A percentile compares a stretch with the other conserved stretches of the same genome.
Evolutionary conservation across 2,113 vertebrate species (phyloP).

Genomic region (Nicator chloris): DNA sequence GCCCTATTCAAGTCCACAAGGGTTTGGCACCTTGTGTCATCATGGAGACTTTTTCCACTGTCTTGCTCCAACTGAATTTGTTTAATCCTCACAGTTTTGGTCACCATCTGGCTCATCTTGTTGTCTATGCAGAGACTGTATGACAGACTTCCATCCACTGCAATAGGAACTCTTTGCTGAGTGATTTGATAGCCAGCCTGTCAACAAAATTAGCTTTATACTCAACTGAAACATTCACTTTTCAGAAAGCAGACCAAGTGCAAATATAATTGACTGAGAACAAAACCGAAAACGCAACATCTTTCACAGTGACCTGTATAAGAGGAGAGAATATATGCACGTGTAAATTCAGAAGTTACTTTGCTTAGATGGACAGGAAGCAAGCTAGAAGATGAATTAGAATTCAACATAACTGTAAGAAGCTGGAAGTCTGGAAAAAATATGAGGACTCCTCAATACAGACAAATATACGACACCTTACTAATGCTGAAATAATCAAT

Average conservation of each 20-base stretch:
- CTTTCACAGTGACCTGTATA: neutral
- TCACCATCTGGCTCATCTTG: constrained; percentile 74
- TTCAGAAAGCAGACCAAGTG: neutral
- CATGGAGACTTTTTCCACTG: constrained; percentile 96
- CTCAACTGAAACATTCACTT: neutral
- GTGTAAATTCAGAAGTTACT: neutral
- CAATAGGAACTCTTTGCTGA: constrained; percentile 90
- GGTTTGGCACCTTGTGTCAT: constrained; percentile 82
- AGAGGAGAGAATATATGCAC: neutral
- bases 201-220: constrained; percentile 7
- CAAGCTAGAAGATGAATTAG: neutral
- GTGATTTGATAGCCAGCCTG: constrained; percentile 99
- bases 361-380: neutral
- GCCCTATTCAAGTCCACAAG: constrained; percentile 95
- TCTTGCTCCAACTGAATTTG: constrained; percentile 99
- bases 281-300: neutral
- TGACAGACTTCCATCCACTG: constrained; percentile 80
- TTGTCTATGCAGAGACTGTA: constrained; percentile 76
- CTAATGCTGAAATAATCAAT: neutral
- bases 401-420: neutral
- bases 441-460: neutral
- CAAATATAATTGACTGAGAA: neutral
- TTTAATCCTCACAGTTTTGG: constrained; percentile 82
- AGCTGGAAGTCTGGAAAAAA: neutral
- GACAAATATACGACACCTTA: neutral